phyloP scores from a whole-genome alignment of 2,113 vertebrate genomes.

The Hydrochoerus hydrochaeris region DNA sequence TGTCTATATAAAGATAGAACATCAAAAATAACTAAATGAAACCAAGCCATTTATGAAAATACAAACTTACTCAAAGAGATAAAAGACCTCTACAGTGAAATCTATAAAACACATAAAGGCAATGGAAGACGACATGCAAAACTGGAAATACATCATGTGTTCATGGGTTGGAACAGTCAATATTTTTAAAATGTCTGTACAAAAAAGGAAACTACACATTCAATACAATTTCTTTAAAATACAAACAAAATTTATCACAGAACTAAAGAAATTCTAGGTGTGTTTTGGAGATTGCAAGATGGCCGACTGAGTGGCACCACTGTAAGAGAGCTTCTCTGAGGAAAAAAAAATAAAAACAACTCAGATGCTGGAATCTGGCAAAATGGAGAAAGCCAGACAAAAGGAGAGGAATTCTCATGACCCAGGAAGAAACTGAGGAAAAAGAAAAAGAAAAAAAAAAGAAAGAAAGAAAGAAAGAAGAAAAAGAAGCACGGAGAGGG shows the following conservation, averaged over 20 bases:
- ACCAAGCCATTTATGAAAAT: not conserved
- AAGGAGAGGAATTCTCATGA: no score
- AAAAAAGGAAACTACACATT: not conserved
- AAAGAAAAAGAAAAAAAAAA: no score
- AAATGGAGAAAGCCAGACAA: no score
- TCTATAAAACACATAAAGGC: not conserved
- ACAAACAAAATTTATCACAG: not conserved
- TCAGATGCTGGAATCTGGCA: no score
- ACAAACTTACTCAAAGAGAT: not conserved
- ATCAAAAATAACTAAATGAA: not conserved
- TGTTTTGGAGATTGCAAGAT: no score
- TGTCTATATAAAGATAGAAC: not conserved
- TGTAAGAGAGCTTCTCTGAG: no score
- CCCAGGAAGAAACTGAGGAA: no score
- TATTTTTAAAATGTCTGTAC: not conserved
- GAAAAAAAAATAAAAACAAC: no score
- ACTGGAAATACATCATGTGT: not conserved
- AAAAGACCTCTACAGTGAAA: not conserved
- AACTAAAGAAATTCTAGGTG: not conserved
- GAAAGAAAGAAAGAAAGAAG: no score
- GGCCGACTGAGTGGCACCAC: no score
- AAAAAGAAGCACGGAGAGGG: no score
- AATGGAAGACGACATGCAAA: not conserved
- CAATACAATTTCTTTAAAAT: not conserved
- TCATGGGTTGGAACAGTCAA: not conserved